Base-by-base conservation (phyloP, 2,888 invertebrate genomes). In the Cantharis flavilabris region DNA sequence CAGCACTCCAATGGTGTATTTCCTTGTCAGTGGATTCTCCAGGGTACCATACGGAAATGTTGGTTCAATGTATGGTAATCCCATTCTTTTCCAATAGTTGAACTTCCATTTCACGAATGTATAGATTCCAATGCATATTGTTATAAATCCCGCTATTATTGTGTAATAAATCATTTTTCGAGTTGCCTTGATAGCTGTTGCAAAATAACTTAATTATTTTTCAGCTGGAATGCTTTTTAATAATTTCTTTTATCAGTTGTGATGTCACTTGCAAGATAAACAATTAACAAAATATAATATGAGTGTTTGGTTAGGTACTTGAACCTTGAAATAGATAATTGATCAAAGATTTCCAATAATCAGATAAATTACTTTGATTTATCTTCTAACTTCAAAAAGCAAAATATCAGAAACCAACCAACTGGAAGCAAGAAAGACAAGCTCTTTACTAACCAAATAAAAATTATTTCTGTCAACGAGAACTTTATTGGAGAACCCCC, bases 1-100 rank as follows among this genome's bases (percentile, higher is more conserved):
- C 20, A n/a, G 9, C 10, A 63, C 11, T 13, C 16, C 33, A 20
- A 33, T 18, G 18, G 1, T 18, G 5, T 28, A 13, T n/a, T 14
- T 71, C 23, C 26, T 62, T 1, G 23, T 11, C 13, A 71, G 16
- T 14, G 62, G 62, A 14, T 9, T 63, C 2, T 62, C 62, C n/a
- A 63, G 13, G 3, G 49, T 70, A 33, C 70, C 70, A n/a, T 16
- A 70, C 3, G 70, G 70, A 70, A 70, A 33, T 49, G 7, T 9
- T 13, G 70, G 70, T 70, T 70, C 14, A 13, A 70, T 30, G 18
- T 33, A 70, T 9, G 30, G 30, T 9, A 70, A 3, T 16, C 70
- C 70, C 28, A n/a, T 16, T 70, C 70, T 14, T 70, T 70, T 49
- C 70, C 70, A 70, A n/a, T 70, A 70, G 18, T 9, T 70, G 14